Conservation (phyloP, 2,888 invertebrate species). For the Apamea sordens region DNA sequence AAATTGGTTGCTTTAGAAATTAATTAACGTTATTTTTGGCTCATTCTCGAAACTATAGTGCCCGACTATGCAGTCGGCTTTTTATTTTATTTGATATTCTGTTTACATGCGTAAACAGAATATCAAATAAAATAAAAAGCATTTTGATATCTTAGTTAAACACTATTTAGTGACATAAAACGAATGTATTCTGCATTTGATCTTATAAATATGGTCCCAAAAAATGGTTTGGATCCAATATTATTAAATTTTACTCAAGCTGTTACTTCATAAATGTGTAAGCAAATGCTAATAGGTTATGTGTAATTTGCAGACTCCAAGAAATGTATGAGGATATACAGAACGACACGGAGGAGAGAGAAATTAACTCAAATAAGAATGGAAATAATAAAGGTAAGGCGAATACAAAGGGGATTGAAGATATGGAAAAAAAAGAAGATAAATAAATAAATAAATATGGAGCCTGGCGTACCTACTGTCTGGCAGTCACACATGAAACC, state of each 20-base stretch:
- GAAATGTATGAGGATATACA: slow-evolving; percentile 84
- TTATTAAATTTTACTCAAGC: neutral
- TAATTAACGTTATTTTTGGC: too few species aligned
- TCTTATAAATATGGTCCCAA: neutral
- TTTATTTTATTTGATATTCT: too few species aligned
- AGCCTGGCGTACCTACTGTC: too few species aligned
- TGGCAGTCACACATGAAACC: too few species aligned
- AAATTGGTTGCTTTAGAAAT: too few species aligned
- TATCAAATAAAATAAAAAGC: neutral
- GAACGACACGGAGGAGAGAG: slow-evolving; percentile 82
- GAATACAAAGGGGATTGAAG: neutral
- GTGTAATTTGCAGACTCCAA: slow-evolving; percentile 73
- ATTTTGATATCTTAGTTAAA: neutral
- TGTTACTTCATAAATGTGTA: neutral
- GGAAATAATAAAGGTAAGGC: slow-evolving; percentile 78
- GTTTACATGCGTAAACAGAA: too few species aligned
- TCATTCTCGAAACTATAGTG: too few species aligned
- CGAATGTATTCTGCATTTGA: neutral
- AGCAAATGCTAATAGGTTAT: neutral
- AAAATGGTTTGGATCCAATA: neutral
- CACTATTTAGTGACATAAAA: neutral
- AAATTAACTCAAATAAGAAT: slow-evolving; percentile 82
- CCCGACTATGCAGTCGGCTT: too few species aligned
- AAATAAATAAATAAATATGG: too few species aligned
- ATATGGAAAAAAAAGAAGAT: too few species aligned